These are phyloP conservation scores for Sander vitreus DNA, from an alignment of 2,113 vertebrate species.

Conservation along the genomic window DNA sequence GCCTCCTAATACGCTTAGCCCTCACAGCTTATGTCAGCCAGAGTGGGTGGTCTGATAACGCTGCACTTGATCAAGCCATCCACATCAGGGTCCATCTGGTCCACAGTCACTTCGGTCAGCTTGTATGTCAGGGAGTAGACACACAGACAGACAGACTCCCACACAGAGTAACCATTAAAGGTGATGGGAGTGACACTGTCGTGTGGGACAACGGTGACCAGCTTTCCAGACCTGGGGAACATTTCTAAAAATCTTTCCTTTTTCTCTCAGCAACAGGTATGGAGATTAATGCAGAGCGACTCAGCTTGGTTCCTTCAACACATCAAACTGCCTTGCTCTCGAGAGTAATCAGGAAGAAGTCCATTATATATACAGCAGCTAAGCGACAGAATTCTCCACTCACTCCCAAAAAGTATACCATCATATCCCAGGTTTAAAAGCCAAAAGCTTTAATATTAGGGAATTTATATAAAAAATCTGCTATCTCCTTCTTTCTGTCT, in stretches of 20 bases:
- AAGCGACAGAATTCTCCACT: constrained; percentile 10
- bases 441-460: not conserved
- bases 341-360: constrained; percentile 28
- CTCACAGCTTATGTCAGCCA: constrained; percentile 77
- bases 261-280: constrained; percentile 26
- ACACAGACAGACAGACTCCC: constrained; percentile 47
- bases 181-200: constrained; percentile 49
- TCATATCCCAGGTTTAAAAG: not conserved
- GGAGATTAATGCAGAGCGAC: constrained; percentile 59
- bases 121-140: constrained; percentile 63
- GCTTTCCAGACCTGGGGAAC: constrained; percentile 25
- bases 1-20: constrained; percentile 80
- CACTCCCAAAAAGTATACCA: not conserved
- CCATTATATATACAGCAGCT: constrained; percentile 27
- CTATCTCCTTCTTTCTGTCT: no score
- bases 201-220: constrained; percentile 17
- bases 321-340: constrained; percentile 37
- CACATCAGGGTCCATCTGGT: constrained; percentile 80
- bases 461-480: no score
- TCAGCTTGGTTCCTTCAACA: constrained; percentile 41
- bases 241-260: constrained; percentile 22
- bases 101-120: constrained; percentile 65
- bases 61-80: constrained; percentile 79
- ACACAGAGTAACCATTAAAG: constrained; percentile 53
- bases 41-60: constrained; percentile 80